These are phyloP conservation scores for Drymonia ruficornis DNA, from an alignment of 2,888 invertebrate species.

Conservation along the genomic window DNA sequence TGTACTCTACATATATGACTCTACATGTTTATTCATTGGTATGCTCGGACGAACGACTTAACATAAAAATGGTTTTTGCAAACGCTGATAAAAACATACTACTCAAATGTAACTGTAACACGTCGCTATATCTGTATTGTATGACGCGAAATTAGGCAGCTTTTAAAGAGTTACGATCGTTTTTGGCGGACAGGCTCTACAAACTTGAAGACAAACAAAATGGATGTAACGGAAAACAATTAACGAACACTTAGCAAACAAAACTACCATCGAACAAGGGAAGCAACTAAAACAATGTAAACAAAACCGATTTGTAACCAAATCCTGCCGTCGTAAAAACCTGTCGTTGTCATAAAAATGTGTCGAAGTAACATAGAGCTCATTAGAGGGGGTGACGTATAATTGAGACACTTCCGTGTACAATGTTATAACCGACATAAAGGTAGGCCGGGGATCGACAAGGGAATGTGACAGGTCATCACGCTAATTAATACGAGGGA, in stretches of 20 bases:
- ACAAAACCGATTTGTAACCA: conserved; percentile 42
- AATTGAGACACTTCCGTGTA: conserved; percentile 55
- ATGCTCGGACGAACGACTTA: neutral
- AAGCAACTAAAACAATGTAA: conserved; percentile 33
- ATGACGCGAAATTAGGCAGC: too few species aligned
- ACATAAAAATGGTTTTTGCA: neutral
- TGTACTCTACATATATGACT: conserved; percentile 11
- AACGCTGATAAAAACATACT: too few species aligned
- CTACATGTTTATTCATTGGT: conserved; percentile 14
- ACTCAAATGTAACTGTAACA: too few species aligned
- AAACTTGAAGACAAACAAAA: neutral
- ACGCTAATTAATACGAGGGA: conserved; percentile 54
- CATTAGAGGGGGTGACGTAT: conserved; percentile 52
- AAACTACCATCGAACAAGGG: neutral
- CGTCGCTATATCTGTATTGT: too few species aligned
- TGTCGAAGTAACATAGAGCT: conserved; percentile 48
- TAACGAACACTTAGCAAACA: conserved; percentile 10
- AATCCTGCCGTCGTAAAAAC: conserved; percentile 22
- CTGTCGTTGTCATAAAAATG: conserved; percentile 37
- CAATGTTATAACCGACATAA: conserved; percentile 45
- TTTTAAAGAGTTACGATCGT: too few species aligned
- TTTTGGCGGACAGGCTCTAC: neutral
- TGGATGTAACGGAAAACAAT: conserved; percentile 16
- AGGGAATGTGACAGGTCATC: conserved; percentile 52
- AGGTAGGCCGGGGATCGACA: conserved; percentile 50